phyloP scores from a whole-genome alignment of 2,797 vertebrate genomes.

The Neomorphus geoffroyi region DNA sequence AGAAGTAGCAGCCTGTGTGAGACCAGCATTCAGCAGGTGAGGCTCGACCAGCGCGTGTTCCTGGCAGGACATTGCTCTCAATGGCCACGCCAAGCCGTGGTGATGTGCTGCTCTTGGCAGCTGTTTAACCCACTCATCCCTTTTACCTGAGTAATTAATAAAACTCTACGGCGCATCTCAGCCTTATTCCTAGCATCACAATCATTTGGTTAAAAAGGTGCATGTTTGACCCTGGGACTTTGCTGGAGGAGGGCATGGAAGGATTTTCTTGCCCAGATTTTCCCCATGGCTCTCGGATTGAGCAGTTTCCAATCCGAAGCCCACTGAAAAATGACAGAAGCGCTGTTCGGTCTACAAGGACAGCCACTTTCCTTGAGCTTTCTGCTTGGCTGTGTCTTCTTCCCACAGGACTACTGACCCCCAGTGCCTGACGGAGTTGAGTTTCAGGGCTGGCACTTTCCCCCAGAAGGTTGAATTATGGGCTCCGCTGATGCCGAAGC shows the following conservation, averaged over 20 bases:
- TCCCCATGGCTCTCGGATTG: background rate
- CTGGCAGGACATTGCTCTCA: background rate
- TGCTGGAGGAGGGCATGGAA: background rate
- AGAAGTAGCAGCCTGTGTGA: background rate
- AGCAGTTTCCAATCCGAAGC: background rate
- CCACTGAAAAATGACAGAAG: background rate
- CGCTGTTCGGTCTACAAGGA: background rate
- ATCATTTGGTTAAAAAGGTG: background rate
- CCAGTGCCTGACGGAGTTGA: background rate
- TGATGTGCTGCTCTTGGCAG: background rate
- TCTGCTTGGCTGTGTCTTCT: background rate
- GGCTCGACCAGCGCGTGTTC: background rate
- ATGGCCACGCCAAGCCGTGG: background rate
- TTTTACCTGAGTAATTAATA: background rate
- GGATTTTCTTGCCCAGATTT: background rate
- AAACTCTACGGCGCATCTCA: background rate
- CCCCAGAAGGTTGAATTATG: background rate
- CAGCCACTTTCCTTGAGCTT: background rate
- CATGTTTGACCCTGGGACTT: background rate
- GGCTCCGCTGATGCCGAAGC: background rate
- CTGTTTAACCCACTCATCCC: background rate
- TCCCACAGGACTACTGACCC: background rate
- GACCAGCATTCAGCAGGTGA: background rate
- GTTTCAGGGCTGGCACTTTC: slow-evolving; percentile 12
- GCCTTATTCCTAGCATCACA: background rate